Base-by-base conservation (phyloP, 1,140 invertebrate species). In the Danaus plexippus region DNA sequence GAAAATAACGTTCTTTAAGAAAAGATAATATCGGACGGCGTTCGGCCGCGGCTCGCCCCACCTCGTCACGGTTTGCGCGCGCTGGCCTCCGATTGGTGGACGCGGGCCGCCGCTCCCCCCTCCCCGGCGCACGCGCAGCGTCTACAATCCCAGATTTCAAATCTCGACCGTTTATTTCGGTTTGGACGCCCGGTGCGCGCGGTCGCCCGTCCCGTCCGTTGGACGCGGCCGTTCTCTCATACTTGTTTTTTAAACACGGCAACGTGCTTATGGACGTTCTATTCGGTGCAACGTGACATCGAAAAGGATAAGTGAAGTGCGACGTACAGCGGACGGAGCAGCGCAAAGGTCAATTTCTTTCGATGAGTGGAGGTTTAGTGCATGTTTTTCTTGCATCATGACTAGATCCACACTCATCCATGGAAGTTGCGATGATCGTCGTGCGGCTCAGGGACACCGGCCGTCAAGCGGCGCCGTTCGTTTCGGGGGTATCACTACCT, bases 321-420 rank as follows among this genome's bases (percentile, higher is more conserved):
- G 53, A 64, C 67, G 71, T 73, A 65, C 67, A 51, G 49, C 63
- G 59, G 63, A 69, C 69, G 67, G n/a, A 42, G 49, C 64, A 61
- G 59, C 68, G 64, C 64, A 68, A 75, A 76, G 61, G 77, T 83
- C 85, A 87, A 87, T 85, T 86, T 87, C 85, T 86, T 87, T 87
- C 85, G 87, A 85, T 87, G 87, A 83, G 87, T 87, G 87, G 79
- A 85, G 85, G 84, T 87, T 85, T 87, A 87, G 87, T 88, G 87
- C 87, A 88, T 88, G 87, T 88, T 71, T 75, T 69, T 32, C 22
- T 32, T 71, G 73, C 70, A 83, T 79, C 87, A 88, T 88, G 87
- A 88, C 87, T 88, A 88, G 87, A 88, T 88, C 87, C 87, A 88
- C 87, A 88, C 87, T 88, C 85, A 88, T 88, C 87, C 85, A 87